Evolutionary conservation across 2,113 vertebrate species (phyloP).

Genomic region (Myxocyprinus asiaticus): DNA sequence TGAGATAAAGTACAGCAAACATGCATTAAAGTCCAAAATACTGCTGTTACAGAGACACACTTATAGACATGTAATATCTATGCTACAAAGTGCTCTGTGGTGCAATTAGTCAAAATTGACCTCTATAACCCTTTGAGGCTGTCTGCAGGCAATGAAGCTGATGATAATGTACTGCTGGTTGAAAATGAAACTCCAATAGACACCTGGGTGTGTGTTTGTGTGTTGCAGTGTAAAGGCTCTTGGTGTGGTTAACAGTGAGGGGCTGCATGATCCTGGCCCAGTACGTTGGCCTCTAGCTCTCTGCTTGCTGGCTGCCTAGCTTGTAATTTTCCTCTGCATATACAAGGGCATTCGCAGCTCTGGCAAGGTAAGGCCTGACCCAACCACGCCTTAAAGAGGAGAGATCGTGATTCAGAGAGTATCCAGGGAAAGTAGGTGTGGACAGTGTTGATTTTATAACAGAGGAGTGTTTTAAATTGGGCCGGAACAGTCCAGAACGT

Average conservation of each 20-base stretch:
- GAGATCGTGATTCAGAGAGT: neutral
- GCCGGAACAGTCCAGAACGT: no score
- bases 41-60: neutral
- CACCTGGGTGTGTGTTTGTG: neutral
- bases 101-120: no score
- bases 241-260: constrained; percentile 73
- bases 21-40: constrained; percentile 5
- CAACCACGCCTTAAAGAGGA: neutral
- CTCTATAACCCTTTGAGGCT: no score
- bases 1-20: no score
- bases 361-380: constrained; percentile 73
- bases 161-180: neutral
- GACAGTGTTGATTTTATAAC: neutral
- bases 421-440: neutral
- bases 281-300: constrained; percentile 78
- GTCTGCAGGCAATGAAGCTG: neutral
- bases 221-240: constrained; percentile 72
- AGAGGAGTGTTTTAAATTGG: no score
- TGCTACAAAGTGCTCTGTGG: neutral
- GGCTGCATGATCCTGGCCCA: constrained; percentile 76
- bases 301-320: constrained; percentile 79
- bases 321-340: constrained; percentile 81
- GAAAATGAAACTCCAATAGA: no score
- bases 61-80: neutral
- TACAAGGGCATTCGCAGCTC: constrained; percentile 82